phyloP scores from a whole-genome alignment of 2,888 invertebrate species.

The Drosophila barbarae region DNA sequence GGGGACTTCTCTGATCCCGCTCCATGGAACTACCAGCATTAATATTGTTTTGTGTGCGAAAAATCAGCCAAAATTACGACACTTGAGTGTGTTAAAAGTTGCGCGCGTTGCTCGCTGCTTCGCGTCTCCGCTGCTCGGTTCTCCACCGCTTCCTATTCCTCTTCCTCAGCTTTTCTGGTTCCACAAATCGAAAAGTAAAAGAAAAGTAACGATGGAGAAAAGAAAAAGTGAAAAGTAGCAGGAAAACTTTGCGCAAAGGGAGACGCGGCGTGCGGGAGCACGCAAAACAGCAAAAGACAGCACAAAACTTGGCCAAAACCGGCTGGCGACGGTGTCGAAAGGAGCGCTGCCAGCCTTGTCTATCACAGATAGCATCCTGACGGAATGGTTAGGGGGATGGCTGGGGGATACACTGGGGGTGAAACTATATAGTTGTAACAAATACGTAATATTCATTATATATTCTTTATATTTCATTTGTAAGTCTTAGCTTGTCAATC shows the following conservation, averaged over 20 bases:
- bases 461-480: neutral
- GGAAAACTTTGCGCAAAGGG: conserved; percentile 50
- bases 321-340: conserved; percentile 70
- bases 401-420: conserved; percentile 3
- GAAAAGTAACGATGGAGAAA: conserved; percentile 44
- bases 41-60: conserved; percentile 76
- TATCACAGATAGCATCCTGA: conserved; percentile 38
- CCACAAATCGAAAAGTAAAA: conserved; percentile 69
- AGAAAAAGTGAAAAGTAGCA: conserved; percentile 68
- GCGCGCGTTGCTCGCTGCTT: conserved; percentile 53
- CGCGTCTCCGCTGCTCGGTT: neutral
- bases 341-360: conserved; percentile 52
- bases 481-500: too few relatives aligned
- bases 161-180: conserved; percentile 15
- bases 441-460: neutral
- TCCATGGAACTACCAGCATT: conserved; percentile 67
- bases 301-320: conserved; percentile 61
- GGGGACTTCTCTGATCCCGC: conserved; percentile 21
- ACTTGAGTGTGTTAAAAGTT: conserved; percentile 77
- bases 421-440: neutral
- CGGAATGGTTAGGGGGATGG: neutral
- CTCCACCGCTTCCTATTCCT: conserved; percentile 16
- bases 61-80: conserved; percentile 76
- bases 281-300: conserved; percentile 75
- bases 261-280: conserved; percentile 51